These are phyloP conservation scores for Drosophila parthenogenetica DNA, from an alignment of 2,888 invertebrate genomes.

Conservation along the genomic window DNA sequence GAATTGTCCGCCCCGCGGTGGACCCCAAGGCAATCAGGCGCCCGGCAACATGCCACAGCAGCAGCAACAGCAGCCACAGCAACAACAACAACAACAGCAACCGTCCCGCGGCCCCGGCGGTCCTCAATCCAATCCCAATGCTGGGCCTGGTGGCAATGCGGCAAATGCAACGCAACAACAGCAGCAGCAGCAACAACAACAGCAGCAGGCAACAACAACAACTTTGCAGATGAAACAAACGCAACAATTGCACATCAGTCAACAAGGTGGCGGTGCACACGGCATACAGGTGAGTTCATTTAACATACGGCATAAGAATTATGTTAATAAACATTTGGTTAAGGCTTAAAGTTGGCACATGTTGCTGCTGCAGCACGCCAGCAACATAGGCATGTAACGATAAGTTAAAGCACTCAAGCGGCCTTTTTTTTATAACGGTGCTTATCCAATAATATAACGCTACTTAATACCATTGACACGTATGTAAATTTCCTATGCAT, in stretches of 20 bases:
- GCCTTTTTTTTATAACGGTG: conserved; percentile 12
- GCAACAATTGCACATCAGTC: conserved; percentile 94
- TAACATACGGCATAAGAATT: neutral
- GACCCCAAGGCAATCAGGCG: conserved; percentile 59
- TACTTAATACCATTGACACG: conserved; percentile 79
- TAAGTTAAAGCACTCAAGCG: neutral
- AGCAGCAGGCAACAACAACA: conserved; percentile 85
- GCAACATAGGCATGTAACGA: neutral
- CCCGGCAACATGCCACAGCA: conserved; percentile 63
- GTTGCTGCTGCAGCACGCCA: conserved; percentile 9
- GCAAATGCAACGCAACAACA: conserved; percentile 67
- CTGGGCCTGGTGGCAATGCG: conserved; percentile 71
- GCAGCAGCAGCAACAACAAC: conserved; percentile 66
- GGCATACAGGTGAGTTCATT: conserved; percentile 90
- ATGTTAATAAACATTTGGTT: neutral
- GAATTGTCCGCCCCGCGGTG: conserved; percentile 82
- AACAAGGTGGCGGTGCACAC: conserved; percentile 91
- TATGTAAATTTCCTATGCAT: conserved; percentile 77
- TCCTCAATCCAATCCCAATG: conserved; percentile 70
- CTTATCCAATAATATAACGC: conserved; percentile 73
- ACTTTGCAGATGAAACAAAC: conserved; percentile 94
- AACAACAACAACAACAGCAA: conserved; percentile 57
- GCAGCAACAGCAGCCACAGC: conserved; percentile 55
- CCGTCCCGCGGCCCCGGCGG: conserved; percentile 64
- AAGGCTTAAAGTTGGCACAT: neutral